phyloP scores from a whole-genome alignment of 2,888 invertebrate species.

The Caenorhabditis macrosperma region DNA sequence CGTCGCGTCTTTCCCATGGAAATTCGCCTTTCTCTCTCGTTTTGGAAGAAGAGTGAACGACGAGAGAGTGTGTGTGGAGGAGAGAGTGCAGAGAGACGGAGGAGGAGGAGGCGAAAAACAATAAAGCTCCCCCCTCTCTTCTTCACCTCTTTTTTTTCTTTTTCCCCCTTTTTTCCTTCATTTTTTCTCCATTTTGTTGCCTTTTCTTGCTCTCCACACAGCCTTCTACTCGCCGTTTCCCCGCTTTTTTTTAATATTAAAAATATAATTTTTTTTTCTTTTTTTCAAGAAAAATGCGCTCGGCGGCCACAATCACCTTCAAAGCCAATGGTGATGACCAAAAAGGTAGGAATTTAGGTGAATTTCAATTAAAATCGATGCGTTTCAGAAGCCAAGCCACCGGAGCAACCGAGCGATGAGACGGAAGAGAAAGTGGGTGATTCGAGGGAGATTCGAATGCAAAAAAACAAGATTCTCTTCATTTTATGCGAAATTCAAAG shows the following conservation, averaged over 20 bases:
- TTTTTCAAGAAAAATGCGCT: slow-evolving; percentile 11
- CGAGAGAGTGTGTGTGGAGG: slow-evolving; percentile 12
- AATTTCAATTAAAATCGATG: neutral
- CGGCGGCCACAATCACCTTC: slow-evolving; percentile 44
- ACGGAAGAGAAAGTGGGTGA: slow-evolving; percentile 16
- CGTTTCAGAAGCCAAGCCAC: slow-evolving; percentile 50
- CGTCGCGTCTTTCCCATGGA: slow-evolving; percentile 33
- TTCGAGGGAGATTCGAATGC: neutral
- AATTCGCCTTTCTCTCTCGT: slow-evolving; percentile 32
- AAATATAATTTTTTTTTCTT: neutral
- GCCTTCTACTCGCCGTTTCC: no score
- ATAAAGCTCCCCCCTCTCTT: slow-evolving; percentile 26
- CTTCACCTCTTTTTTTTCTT: slow-evolving; percentile 12
- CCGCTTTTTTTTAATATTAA: neutral
- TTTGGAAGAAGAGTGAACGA: slow-evolving; percentile 27
- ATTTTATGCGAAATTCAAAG: neutral
- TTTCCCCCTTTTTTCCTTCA: neutral
- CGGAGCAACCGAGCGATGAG: slow-evolving; percentile 27
- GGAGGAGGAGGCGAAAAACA: slow-evolving; percentile 18
- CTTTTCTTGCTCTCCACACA: slow-evolving; percentile 7
- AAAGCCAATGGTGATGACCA: slow-evolving; percentile 37
- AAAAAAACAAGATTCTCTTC: no score
- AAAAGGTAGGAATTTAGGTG: slow-evolving; percentile 18
- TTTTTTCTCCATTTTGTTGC: slow-evolving; percentile 5
- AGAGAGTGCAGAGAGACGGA: slow-evolving; percentile 18